Evolutionary conservation across 2,113 vertebrate species (phyloP).

Genomic region (Megaceryle maxima): DNA sequence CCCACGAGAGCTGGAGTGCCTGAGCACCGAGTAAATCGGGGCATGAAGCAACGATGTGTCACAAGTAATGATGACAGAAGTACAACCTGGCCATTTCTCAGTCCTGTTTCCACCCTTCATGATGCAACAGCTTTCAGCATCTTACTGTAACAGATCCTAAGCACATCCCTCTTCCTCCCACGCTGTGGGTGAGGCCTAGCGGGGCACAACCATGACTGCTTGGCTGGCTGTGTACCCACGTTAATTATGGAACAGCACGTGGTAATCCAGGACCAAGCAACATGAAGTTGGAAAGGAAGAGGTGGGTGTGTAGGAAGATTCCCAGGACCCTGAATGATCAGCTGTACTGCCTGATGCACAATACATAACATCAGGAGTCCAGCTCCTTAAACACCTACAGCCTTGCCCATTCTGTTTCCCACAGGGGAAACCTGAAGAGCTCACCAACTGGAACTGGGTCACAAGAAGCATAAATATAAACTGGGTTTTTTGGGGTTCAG

Average conservation of each 20-base stretch:
- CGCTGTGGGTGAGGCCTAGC: background rate
- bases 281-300: background rate
- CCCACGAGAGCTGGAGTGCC: background rate
- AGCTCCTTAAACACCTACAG: background rate
- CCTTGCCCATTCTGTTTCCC: background rate
- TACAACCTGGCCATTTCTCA: background rate
- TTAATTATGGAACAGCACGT: background rate
- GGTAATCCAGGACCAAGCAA: background rate
- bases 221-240: background rate
- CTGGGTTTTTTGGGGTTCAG: too few species aligned
- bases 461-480: background rate
- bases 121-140: background rate
- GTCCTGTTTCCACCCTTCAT: background rate
- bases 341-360: background rate
- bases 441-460: background rate
- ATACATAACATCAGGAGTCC: background rate
- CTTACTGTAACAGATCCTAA: background rate
- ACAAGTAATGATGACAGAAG: background rate
- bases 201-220: background rate
- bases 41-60: background rate
- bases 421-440: fast-evolving
- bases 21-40: background rate
- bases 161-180: background rate
- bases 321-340: background rate
- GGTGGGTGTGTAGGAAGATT: background rate